Evolutionary conservation across 2,888 invertebrate species (phyloP).

Genomic region (Synergus umbraculus): DNA sequence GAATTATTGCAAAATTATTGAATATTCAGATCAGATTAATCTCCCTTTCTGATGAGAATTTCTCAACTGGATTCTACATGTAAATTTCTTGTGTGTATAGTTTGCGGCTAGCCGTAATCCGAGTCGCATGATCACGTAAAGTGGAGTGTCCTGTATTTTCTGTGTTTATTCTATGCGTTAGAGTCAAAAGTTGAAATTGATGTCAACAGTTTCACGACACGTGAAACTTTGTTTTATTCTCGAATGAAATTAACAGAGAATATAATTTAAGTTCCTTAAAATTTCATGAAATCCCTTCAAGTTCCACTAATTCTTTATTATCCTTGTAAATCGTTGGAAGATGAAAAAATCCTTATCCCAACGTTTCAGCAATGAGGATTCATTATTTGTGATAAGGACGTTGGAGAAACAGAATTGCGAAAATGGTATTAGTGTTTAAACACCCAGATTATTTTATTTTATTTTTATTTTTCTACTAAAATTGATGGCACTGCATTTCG

Average conservation of each 20-base stretch:
- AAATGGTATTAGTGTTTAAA: no score
- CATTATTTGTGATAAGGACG: no score
- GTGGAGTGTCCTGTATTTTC: slow-evolving; percentile 11
- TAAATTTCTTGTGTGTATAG: slow-evolving; percentile 8
- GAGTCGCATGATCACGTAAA: slow-evolving; percentile 17
- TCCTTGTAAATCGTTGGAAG: no score
- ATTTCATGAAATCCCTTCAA: no score
- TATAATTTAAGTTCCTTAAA: not conserved
- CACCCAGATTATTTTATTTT: not conserved
- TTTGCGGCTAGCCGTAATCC: not conserved
- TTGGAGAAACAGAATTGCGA: no score
- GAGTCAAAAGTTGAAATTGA: not conserved
- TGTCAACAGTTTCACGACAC: not conserved
- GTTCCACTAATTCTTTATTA: no score
- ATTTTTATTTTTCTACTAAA: not conserved
- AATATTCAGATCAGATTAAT: not conserved
- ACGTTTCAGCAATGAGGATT: no score
- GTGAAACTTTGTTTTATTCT: not conserved
- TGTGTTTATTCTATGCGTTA: slow-evolving; percentile 19
- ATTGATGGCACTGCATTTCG: not conserved
- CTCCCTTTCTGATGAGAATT: not conserved
- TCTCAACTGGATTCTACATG: not conserved
- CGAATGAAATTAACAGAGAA: not conserved
- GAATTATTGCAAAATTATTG: not conserved
- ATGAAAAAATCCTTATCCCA: no score